Evolutionary conservation across 2,113 vertebrate species (phyloP).

Genomic region (Pelmatolapia mariae): DNA sequence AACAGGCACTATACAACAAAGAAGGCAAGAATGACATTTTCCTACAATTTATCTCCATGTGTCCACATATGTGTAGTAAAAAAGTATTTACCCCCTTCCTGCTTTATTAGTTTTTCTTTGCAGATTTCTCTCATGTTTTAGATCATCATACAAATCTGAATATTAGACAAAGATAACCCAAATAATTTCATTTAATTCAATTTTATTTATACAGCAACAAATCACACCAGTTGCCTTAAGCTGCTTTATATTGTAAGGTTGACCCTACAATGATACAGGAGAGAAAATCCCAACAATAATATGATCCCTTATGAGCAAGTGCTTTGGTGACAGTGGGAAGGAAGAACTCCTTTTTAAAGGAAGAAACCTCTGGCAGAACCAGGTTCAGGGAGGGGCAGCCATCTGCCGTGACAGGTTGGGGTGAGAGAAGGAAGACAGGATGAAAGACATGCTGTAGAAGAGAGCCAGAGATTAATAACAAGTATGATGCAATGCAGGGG

Average conservation of each 20-base stretch:
- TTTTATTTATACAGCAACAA: neutral
- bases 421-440: neutral
- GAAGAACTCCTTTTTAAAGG: neutral
- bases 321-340: neutral
- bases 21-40: neutral
- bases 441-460: neutral
- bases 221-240: neutral
- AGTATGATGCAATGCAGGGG: neutral
- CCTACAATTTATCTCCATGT: neutral
- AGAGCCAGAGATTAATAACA: neutral
- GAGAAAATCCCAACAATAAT: neutral
- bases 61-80: neutral
- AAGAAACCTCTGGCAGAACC: neutral
- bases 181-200: neutral
- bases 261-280: neutral
- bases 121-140: neutral
- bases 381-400: neutral
- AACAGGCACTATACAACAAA: neutral
- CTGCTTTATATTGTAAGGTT: neutral
- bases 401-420: neutral
- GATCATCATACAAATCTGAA: neutral
- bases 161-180: neutral
- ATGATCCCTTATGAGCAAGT: neutral
- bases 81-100: neutral
- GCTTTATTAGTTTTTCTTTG: neutral